These are phyloP conservation scores for Brachylomia viminalis DNA, from an alignment of 2,888 invertebrate species.

Conservation along the genomic window DNA sequence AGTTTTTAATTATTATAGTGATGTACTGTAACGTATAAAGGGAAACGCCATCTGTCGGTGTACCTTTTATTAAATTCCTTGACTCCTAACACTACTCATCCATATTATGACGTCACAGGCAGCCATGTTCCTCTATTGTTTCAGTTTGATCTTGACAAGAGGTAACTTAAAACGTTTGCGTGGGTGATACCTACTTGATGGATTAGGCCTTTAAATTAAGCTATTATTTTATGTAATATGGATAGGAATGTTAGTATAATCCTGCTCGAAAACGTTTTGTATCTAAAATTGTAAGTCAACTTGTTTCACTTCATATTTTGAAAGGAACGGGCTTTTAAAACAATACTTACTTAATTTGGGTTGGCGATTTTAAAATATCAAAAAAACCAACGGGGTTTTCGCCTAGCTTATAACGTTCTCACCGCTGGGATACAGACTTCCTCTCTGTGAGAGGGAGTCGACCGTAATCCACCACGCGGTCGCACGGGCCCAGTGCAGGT, in stretches of 20 bases:
- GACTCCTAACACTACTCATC: constrained; percentile 16
- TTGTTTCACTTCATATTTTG: not conserved
- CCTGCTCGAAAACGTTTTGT: not conserved
- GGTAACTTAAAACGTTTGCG: constrained; percentile 43
- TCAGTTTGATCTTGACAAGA: constrained; percentile 34
- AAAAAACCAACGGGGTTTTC: too few relatives aligned
- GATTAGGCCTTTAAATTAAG: constrained; percentile 19
- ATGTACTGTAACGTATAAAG: not conserved
- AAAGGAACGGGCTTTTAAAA: not conserved
- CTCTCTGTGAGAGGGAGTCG: too few relatives aligned
- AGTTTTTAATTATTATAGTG: not conserved
- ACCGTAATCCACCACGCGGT: too few relatives aligned
- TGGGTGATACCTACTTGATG: constrained; percentile 34
- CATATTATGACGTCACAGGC: constrained; percentile 21
- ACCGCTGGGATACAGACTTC: too few relatives aligned
- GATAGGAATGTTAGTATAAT: not conserved
- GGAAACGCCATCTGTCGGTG: not conserved
- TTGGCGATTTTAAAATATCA: too few relatives aligned
- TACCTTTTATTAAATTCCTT: not conserved
- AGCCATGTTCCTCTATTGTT: constrained; percentile 26
- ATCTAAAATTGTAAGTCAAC: not conserved
- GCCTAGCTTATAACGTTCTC: too few relatives aligned
- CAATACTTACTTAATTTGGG: too few relatives aligned
- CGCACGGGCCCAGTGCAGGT: too few relatives aligned
- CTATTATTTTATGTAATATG: constrained; percentile 7